phyloP scores from a whole-genome alignment of 53 echinoderm and acorn worm species.

The Zoroaster sp. region DNA sequence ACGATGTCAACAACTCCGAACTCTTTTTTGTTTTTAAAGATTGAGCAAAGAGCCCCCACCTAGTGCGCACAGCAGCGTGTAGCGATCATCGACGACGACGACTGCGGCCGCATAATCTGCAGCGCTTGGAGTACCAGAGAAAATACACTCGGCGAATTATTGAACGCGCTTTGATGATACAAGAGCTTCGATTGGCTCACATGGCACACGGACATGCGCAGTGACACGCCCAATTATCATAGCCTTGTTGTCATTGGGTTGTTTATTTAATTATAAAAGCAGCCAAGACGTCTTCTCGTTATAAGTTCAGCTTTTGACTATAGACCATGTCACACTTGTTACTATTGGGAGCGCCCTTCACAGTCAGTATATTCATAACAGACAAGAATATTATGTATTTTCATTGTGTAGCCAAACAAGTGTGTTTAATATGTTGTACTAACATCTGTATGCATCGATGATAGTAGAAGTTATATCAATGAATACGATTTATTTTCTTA shows the following conservation, averaged over 20 bases:
- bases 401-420: too few relatives aligned
- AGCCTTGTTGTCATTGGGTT: background rate
- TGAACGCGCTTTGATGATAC: background rate
- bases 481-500: too few relatives aligned
- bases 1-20: background rate
- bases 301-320: too few relatives aligned
- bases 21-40: background rate
- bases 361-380: too few relatives aligned
- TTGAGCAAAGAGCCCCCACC: background rate
- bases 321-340: too few relatives aligned
- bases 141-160: background rate
- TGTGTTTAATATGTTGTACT: too few relatives aligned
- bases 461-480: too few relatives aligned
- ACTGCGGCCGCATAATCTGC: background rate
- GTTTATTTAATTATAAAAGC: background rate
- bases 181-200: constrained; percentile 1
- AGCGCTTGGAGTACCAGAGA: background rate
- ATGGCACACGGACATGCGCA: background rate
- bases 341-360: too few relatives aligned
- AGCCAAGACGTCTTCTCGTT: too few relatives aligned
- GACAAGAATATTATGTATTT: too few relatives aligned
- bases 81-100: background rate
- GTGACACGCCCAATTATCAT: background rate
- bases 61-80: background rate
- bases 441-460: too few relatives aligned